A percentile compares a stretch with the other conserved stretches of the same genome.
phyloP scores from a whole-genome alignment of 2,797 vertebrate genomes.

The Ctenochaetus hawaiiensis region DNA sequence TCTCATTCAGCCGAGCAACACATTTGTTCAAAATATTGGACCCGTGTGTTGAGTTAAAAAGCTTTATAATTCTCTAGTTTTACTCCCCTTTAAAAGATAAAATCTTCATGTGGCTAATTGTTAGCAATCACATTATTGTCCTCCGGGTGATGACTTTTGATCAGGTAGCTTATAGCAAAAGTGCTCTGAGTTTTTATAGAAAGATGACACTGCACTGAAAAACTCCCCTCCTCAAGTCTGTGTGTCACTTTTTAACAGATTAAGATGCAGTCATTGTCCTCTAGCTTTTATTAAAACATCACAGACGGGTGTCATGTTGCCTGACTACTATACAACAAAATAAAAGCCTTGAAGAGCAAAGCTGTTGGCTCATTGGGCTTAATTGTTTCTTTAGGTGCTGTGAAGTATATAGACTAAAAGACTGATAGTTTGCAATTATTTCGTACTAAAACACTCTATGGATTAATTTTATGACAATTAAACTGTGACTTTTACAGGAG shows the following conservation, averaged over 20 bases:
- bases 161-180: constrained; percentile 24
- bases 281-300: constrained; percentile 51
- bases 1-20: neutral
- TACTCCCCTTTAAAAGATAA: constrained; percentile 27
- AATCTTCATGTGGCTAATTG: neutral
- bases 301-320: constrained; percentile 12
- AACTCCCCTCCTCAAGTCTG: constrained; percentile 4
- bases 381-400: constrained; percentile 33
- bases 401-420: constrained; percentile 34
- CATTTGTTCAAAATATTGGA: constrained; percentile 6
- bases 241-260: constrained; percentile 22
- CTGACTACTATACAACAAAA: constrained; percentile 17
- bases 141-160: constrained; percentile 24
- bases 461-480: constrained; percentile 51
- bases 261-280: constrained; percentile 21
- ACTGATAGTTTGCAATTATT: constrained; percentile 37
- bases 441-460: constrained; percentile 51
- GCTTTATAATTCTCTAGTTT: neutral
- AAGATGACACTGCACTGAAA: neutral
- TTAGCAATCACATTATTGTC: constrained; percentile 12
- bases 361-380: constrained; percentile 49
- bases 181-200: constrained; percentile 16
- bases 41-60: neutral
- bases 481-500: constrained; percentile 49
- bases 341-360: constrained; percentile 45